Conservation (phyloP, 2,113 vertebrate genomes). For the Periophthalmodon schlosseri region DNA sequence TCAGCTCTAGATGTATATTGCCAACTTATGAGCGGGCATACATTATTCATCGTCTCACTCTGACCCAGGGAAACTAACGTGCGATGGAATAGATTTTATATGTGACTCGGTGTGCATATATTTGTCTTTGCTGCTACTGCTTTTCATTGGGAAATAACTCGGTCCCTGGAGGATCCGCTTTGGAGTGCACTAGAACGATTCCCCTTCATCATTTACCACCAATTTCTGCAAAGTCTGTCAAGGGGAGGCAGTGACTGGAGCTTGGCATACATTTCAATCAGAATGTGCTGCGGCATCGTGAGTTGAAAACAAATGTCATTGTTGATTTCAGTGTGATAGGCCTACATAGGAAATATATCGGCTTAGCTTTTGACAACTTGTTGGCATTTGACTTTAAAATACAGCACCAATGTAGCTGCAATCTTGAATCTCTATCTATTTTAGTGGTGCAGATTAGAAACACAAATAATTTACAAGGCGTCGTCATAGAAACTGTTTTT, state of each 20-base stretch:
- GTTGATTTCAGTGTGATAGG: constrained; percentile 6
- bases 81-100: not conserved
- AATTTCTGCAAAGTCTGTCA: constrained; percentile 32
- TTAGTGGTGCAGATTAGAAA: not conserved
- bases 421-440: not conserved
- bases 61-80: constrained; percentile 18
- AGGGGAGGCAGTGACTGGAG: constrained; percentile 27
- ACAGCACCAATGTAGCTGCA: not conserved
- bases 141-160: constrained; percentile 50
- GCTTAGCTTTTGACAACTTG: not conserved
- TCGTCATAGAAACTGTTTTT: constrained; percentile 1
- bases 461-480: not conserved
- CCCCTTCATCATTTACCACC: constrained; percentile 49
- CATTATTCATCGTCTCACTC: constrained; percentile 36
- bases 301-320: constrained; percentile 30
- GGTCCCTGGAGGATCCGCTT: constrained; percentile 32
- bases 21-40: constrained; percentile 17
- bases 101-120: not conserved
- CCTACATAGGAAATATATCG: not conserved
- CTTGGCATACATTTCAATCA: constrained; percentile 33
- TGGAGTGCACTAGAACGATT: constrained; percentile 39
- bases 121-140: constrained; percentile 12
- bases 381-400: not conserved
- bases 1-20: constrained; percentile 11
- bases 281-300: constrained; percentile 30